A percentile compares a stretch with the other conserved stretches of the same genome.
These are phyloP conservation scores for Rutpela maculata DNA, from an alignment of 2,888 invertebrate genomes.

Conservation along the genomic window DNA sequence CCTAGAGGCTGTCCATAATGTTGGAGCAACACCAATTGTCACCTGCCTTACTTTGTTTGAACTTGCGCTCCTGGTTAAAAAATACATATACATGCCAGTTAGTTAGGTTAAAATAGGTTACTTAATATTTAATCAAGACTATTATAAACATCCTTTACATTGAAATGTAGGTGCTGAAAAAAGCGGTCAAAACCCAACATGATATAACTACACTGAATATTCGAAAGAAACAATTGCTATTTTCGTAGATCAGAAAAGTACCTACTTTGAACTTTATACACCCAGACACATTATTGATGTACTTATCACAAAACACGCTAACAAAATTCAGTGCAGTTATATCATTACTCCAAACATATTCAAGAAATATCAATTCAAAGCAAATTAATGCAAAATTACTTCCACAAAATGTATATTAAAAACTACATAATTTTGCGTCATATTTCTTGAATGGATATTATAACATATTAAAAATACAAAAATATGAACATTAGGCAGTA, in stretches of 20 bases:
- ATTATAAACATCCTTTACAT: conserved; percentile 15
- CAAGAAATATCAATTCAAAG: not conserved
- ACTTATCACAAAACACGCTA: not conserved
- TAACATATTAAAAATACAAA: not conserved
- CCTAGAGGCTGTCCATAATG: conserved; percentile 73
- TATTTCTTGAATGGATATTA: not conserved
- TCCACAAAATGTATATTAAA: not conserved
- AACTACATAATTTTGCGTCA: not conserved
- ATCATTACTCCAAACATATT: not conserved
- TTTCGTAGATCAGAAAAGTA: not conserved
- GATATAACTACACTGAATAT: conserved; percentile 21
- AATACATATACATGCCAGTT: conserved; percentile 69
- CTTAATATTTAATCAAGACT: conserved; percentile 11
- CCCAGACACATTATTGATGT: too few relatives aligned
- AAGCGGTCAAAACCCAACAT: not conserved
- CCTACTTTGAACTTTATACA: not conserved
- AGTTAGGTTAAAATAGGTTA: conserved; percentile 52
- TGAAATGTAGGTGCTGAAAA: not conserved
- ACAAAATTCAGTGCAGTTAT: not conserved
- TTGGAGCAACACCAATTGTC: conserved; percentile 73
- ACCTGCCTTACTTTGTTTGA: conserved; percentile 71
- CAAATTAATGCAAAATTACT: not conserved
- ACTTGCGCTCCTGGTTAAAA: conserved; percentile 71
- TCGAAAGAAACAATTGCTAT: not conserved
- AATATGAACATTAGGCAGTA: not conserved